A percentile compares a stretch with the other conserved stretches of the same genome.
These are phyloP conservation scores for Hesperia comma DNA, from an alignment of 2,888 invertebrate species.

Conservation along the genomic window DNA sequence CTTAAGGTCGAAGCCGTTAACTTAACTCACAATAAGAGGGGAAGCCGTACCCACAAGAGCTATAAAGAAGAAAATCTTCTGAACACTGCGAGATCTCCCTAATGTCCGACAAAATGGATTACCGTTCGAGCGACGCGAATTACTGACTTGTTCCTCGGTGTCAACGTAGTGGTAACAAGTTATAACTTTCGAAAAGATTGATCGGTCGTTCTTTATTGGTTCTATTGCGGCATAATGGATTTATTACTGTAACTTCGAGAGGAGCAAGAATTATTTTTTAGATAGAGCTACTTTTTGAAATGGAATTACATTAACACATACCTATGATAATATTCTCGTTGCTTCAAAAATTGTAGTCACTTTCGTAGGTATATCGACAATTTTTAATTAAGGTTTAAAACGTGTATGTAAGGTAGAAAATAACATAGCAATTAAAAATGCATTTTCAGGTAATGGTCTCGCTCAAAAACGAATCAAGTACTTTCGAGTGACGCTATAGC, in stretches of 20 bases:
- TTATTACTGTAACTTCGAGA: background rate
- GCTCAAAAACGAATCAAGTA: slow-evolving; percentile 8
- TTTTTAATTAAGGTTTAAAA: no score
- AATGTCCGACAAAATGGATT: slow-evolving; percentile 75
- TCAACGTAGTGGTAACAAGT: slow-evolving; percentile 29
- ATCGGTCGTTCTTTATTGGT: slow-evolving; percentile 1
- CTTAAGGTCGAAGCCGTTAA: slow-evolving; percentile 20
- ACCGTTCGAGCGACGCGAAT: slow-evolving; percentile 58
- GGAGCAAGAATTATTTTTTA: no score
- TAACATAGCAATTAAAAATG: background rate
- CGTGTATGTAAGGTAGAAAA: background rate
- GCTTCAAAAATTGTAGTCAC: no score
- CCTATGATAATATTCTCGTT: no score
- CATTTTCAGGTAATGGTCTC: background rate
- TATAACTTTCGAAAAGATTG: slow-evolving; percentile 22
- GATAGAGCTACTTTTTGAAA: no score
- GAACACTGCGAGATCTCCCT: slow-evolving; percentile 77
- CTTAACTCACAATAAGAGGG: no score
- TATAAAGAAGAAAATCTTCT: slow-evolving; percentile 78
- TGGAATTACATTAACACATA: no score
- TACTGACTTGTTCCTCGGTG: slow-evolving; percentile 40
- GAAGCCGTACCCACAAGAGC: slow-evolving; percentile 60
- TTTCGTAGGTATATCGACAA: no score
- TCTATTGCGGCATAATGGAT: background rate
- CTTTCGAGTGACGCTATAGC: slow-evolving; percentile 14